These are phyloP conservation scores for Ethmia dodecea DNA, from an alignment of 2,888 invertebrate species.

Conservation along the genomic window DNA sequence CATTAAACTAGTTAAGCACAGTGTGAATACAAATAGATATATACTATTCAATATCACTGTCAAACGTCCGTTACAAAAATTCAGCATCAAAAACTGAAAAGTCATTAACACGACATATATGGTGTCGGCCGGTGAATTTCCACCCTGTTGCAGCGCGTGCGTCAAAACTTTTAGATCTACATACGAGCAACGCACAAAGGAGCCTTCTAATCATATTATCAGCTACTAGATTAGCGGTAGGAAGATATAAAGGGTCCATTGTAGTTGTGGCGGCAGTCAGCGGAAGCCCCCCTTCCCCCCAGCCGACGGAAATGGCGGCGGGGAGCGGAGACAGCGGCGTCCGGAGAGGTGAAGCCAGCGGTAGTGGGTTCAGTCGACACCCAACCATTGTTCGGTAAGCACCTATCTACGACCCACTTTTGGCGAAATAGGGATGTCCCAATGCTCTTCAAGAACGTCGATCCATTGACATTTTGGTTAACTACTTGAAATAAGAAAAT, in stretches of 20 bases:
- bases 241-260: slow-evolving; percentile 65
- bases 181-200: slow-evolving; percentile 1
- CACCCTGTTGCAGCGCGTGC: neutral
- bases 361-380: slow-evolving; percentile 27
- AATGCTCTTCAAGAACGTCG: neutral
- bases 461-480: too few species aligned
- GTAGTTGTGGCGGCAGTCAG: slow-evolving; percentile 27
- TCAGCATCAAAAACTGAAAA: too few species aligned
- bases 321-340: slow-evolving; percentile 66
- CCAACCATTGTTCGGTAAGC: slow-evolving; percentile 38
- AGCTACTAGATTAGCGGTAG: slow-evolving; percentile 61
- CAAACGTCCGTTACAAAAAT: too few species aligned
- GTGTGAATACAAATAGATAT: too few species aligned
- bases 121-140: too few species aligned
- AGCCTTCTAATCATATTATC: slow-evolving; percentile 53
- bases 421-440: slow-evolving; percentile 6
- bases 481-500: too few species aligned
- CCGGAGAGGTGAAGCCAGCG: slow-evolving; percentile 57
- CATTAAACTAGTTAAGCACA: too few species aligned
- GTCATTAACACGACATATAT: too few species aligned
- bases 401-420: slow-evolving; percentile 33
- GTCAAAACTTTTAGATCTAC: too few species aligned
- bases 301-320: slow-evolving; percentile 60
- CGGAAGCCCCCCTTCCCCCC: slow-evolving; percentile 23
- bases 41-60: too few species aligned